Percentiles rank a stretch among this genome's conserved stretches.
phyloP scores from a whole-genome alignment of 2,113 vertebrate genomes.

The Rhabdomys dilectus region DNA sequence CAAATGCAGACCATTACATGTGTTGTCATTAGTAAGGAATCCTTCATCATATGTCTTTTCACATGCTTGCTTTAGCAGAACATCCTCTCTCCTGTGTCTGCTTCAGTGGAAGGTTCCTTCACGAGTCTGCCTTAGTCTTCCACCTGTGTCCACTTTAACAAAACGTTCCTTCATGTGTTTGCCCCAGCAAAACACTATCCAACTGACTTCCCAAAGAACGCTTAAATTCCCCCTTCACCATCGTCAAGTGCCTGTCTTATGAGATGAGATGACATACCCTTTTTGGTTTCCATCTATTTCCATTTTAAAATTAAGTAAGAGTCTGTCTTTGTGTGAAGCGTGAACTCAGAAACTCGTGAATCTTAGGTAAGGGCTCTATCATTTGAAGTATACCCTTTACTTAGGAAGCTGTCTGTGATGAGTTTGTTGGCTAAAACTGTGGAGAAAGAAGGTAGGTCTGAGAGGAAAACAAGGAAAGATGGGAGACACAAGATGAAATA shows the following conservation, averaged over 20 bases:
- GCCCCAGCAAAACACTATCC: no score
- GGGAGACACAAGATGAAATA: background rate
- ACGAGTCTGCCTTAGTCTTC: no score
- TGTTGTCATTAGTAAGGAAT: no score
- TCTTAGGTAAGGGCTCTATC: background rate
- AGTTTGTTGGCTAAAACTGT: background rate
- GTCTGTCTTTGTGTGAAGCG: background rate
- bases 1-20: no score
- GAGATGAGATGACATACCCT: background rate
- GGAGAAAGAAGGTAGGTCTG: background rate
- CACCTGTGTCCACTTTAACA: no score
- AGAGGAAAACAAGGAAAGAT: background rate
- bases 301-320: background rate
- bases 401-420: background rate
- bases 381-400: background rate
- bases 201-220: no score
- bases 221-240: background rate
- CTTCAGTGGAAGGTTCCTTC: no score
- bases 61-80: no score
- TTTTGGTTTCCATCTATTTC: background rate
- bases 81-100: no score
- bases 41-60: no score
- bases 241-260: background rate
- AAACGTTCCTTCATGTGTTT: no score
- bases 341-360: background rate